phyloP scores from a whole-genome alignment of 2,113 vertebrate genomes.

The Etheostoma cragini region DNA sequence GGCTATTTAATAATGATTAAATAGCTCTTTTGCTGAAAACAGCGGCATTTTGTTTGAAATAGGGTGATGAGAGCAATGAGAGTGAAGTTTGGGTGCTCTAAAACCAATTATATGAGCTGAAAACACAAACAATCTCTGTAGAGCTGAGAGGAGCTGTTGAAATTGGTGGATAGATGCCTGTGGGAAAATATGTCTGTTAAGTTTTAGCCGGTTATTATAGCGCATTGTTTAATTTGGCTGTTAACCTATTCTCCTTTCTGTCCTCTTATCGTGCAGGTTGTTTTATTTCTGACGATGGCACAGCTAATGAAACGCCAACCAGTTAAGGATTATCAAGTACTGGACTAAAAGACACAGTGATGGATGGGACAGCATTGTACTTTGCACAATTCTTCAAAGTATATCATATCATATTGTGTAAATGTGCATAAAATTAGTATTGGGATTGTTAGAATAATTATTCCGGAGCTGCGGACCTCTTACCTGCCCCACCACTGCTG shows the following conservation, averaged over 20 bases:
- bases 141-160: too few species aligned
- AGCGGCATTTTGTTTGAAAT: too few species aligned
- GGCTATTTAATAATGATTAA: too few species aligned
- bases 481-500: background rate
- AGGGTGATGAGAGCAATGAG: too few species aligned
- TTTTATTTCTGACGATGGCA: slow-evolving; percentile 46
- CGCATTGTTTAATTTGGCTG: background rate
- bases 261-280: slow-evolving; percentile 43
- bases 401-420: background rate
- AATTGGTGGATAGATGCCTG: too few species aligned
- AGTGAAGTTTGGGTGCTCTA: too few species aligned
- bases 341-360: slow-evolving; percentile 39
- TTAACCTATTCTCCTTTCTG: background rate
- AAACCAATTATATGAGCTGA: too few species aligned
- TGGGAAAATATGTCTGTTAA: background rate
- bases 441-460: background rate
- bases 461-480: background rate
- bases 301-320: slow-evolving; percentile 69
- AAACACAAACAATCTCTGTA: too few species aligned
- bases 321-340: slow-evolving; percentile 40
- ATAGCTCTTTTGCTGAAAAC: too few species aligned
- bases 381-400: background rate
- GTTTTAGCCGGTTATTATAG: background rate
- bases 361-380: background rate
- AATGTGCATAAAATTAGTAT: background rate